Evolutionary conservation across 2,113 vertebrate species (phyloP).

Genomic region (Trogon surrucura): DNA sequence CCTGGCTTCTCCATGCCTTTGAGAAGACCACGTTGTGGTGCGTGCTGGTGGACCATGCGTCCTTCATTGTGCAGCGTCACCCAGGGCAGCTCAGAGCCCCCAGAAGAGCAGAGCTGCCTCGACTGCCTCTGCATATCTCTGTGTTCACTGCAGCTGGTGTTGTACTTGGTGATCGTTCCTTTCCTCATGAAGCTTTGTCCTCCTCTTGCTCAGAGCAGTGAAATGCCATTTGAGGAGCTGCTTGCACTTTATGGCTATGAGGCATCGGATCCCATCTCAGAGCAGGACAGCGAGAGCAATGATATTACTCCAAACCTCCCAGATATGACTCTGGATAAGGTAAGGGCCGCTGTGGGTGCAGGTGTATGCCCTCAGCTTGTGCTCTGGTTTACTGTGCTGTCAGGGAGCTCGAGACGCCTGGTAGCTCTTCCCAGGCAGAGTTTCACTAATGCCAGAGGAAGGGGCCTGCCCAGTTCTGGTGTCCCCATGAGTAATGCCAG

Average conservation of each 20-base stretch:
- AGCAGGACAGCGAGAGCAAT: constrained; percentile 84
- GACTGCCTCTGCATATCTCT: not conserved
- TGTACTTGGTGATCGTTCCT: not conserved
- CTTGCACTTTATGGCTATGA: constrained; percentile 92
- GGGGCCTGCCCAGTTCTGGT: not conserved
- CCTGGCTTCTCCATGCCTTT: not conserved
- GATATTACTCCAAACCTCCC: constrained; percentile 80
- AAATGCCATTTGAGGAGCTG: constrained; percentile 92
- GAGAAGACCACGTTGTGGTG: not conserved
- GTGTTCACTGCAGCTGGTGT: not conserved
- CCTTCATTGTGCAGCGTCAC: fast-evolving
- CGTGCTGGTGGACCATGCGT: not conserved
- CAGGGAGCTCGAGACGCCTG: too few species aligned
- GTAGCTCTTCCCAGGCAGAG: not conserved
- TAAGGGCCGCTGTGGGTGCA: constrained; percentile 49
- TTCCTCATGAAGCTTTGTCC: constrained; percentile 41
- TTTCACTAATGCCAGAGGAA: not conserved
- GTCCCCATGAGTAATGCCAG: not conserved
- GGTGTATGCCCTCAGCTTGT: not conserved
- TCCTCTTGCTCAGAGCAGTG: constrained; percentile 79
- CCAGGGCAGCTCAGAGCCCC: not conserved
- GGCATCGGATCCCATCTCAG: constrained; percentile 81
- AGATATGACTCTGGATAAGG: constrained; percentile 91
- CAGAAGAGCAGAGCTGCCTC: constrained; percentile 1
- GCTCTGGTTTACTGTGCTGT: not conserved